A percentile compares a stretch with the other conserved stretches of the same genome.
These are phyloP conservation scores for Ommatoiulus sabulosus DNA, from an alignment of 2,888 invertebrate genomes.

Conservation along the genomic window DNA sequence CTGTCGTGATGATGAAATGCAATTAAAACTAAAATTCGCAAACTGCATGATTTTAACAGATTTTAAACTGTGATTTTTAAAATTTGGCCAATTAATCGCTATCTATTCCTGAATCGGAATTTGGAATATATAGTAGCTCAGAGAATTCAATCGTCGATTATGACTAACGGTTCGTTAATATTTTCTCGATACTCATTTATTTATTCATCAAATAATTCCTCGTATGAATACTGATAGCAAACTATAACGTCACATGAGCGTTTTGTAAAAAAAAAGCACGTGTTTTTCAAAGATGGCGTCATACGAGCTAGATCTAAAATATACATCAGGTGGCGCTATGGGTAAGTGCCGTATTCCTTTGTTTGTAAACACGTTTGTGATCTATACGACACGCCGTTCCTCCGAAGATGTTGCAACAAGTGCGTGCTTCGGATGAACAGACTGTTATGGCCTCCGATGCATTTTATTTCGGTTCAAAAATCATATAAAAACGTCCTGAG, in stretches of 20 bases:
- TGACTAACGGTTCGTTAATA: no score
- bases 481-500: not conserved
- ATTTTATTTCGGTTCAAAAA: slow-evolving; percentile 22
- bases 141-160: no score
- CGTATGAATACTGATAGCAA: no score
- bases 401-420: not conserved
- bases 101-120: no score
- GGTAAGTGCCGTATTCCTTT: not conserved
- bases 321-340: not conserved
- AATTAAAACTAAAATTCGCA: not conserved
- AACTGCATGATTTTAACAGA: not conserved
- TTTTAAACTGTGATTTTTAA: no score
- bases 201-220: no score
- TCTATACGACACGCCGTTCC: not conserved
- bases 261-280: not conserved
- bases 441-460: not conserved
- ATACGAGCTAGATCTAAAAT: not conserved
- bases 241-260: no score
- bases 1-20: not conserved
- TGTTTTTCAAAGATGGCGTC: not conserved
- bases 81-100: no score
- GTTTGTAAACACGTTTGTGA: slow-evolving; percentile 5
- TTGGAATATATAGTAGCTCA: no score
- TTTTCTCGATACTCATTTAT: no score
- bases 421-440: not conserved